phyloP scores from a whole-genome alignment of 2,113 vertebrate genomes.

The Microtus oregoni region DNA sequence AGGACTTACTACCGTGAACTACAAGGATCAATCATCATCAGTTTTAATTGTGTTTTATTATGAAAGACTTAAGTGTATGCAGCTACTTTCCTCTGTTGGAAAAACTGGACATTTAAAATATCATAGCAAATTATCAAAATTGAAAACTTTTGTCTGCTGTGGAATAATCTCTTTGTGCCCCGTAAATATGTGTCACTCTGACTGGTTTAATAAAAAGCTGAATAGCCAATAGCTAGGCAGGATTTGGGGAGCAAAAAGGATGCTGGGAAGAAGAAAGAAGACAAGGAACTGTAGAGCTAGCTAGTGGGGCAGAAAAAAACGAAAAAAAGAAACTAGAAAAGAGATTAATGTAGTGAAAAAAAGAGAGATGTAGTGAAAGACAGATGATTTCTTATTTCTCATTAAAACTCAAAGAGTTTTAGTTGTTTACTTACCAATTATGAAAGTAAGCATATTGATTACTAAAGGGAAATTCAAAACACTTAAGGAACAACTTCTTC shows the following conservation, averaged over 20 bases:
- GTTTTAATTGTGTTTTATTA: neutral
- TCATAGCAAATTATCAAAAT: neutral
- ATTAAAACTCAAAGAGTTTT: neutral
- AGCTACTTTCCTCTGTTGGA: neutral
- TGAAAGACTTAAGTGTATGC: neutral
- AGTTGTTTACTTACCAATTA: neutral
- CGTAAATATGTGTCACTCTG: neutral
- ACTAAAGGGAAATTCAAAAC: neutral
- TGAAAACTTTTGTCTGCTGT: neutral
- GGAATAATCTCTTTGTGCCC: neutral
- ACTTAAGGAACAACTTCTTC: neutral
- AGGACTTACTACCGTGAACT: neutral
- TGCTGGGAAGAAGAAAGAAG: neutral
- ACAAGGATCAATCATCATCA: neutral
- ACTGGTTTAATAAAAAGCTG: neutral
- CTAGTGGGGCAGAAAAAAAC: neutral
- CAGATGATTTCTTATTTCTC: neutral
- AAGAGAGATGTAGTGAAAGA: neutral
- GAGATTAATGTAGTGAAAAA: neutral
- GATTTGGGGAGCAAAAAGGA: neutral
- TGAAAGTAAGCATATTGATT: slow-evolving; percentile 24
- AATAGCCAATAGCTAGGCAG: neutral
- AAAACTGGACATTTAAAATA: neutral
- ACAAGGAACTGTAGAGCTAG: neutral
- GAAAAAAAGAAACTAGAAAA: neutral